These are phyloP conservation scores for roundworm (Caenorhabditis elegans) DNA, from an alignment of 1,140 invertebrate genomes.

Conservation along the genomic window WBcel235 BX284605.5:6697501-6698000, in stretches of 20 bases:
- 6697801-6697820: not conserved
- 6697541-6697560: conserved; percentile 58
- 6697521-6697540: no score
- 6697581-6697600: conserved; percentile 64
- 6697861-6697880: not conserved
- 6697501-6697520: no score
- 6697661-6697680: not conserved
- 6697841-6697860: not conserved
- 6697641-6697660: conserved; percentile 10
- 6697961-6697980: conserved; percentile 28
- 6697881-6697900: not conserved
- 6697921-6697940: not conserved
- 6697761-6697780: not conserved
- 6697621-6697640: conserved; percentile 55
- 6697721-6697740: not conserved
- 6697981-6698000: conserved; percentile 13
- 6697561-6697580: conserved; percentile 60
- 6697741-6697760: not conserved
- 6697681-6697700: no score
- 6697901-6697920: not conserved
- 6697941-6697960: not conserved
- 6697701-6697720: no score
- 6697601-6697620: conserved; percentile 60
- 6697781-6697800: not conserved
- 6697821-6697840: not conserved